These are phyloP conservation scores for Irena cyanogastra DNA, from an alignment of 2,113 vertebrate genomes.

Conservation along the genomic window DNA sequence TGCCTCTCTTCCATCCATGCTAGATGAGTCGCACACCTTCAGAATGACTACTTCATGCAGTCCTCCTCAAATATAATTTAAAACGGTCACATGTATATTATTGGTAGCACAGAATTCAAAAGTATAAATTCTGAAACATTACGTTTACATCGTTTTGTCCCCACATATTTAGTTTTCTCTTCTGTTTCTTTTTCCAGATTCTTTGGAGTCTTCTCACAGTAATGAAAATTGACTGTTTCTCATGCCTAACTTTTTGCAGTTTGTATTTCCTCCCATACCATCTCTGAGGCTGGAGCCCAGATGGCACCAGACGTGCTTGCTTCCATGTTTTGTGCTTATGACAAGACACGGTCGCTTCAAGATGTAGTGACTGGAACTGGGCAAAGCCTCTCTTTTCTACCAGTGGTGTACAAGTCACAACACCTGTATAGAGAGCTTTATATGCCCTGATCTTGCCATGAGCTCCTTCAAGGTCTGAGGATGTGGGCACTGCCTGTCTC, in stretches of 20 bases:
- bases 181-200: background rate
- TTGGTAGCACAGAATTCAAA: background rate
- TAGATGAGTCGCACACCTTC: background rate
- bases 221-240: background rate
- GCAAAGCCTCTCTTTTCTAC: background rate
- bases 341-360: background rate
- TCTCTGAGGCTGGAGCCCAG: background rate
- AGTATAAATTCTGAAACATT: background rate
- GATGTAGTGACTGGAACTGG: background rate
- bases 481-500: background rate
- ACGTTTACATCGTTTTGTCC: background rate
- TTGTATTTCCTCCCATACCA: background rate
- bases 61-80: background rate
- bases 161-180: background rate
- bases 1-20: background rate
- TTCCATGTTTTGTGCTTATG: background rate
- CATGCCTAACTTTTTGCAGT: background rate
- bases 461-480: background rate
- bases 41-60: background rate
- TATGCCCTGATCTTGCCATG: background rate
- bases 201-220: fast-evolving
- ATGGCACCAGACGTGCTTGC: background rate
- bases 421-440: background rate
- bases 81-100: background rate
- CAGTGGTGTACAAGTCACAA: fast-evolving